A percentile compares a stretch with the other conserved stretches of the same genome.
These are phyloP conservation scores for Zootermopsis nevadensis DNA, from an alignment of 2,888 invertebrate genomes.

Conservation along the genomic window DNA sequence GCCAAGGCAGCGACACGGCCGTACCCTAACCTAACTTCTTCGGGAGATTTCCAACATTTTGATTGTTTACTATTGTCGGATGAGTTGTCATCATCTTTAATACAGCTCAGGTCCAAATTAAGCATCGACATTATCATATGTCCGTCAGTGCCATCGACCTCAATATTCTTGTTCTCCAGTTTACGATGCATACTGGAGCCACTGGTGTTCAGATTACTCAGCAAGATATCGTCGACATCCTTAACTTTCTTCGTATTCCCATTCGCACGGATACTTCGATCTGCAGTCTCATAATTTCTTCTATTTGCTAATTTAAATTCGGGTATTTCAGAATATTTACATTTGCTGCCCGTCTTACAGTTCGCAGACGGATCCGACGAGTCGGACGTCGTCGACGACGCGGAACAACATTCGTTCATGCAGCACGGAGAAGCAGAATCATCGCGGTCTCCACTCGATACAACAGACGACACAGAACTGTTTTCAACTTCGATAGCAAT, in stretches of 20 bases:
- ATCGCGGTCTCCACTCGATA: slow-evolving; percentile 44
- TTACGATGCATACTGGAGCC: neutral
- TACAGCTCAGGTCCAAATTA: slow-evolving; percentile 61
- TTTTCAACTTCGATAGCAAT: slow-evolving; percentile 38
- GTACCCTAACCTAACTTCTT: slow-evolving; percentile 74
- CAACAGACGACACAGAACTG: slow-evolving; percentile 39
- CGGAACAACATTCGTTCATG: slow-evolving; percentile 46
- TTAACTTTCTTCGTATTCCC: slow-evolving; percentile 31
- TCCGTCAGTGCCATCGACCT: slow-evolving; percentile 43
- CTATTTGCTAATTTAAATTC: neutral
- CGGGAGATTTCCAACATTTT: slow-evolving; percentile 78
- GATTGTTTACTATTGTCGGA: slow-evolving; percentile 25
- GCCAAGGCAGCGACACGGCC: slow-evolving; percentile 78
- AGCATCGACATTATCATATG: slow-evolving; percentile 55
- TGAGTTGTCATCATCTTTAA: slow-evolving; percentile 58
- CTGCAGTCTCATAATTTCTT: neutral
- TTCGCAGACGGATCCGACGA: slow-evolving; percentile 27
- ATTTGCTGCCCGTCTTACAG: neutral
- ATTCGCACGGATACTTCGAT: neutral
- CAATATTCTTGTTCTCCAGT: neutral
- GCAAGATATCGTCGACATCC: slow-evolving; percentile 48
- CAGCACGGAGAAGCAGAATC: slow-evolving; percentile 34
- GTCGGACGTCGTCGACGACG: slow-evolving; percentile 45
- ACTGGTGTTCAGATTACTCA: slow-evolving; percentile 39
- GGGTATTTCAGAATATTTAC: neutral